Percentiles rank a stretch among this genome's conserved stretches.
Evolutionary conservation across 2,113 vertebrate genomes (phyloP).

Genomic region (Lucifuga dentata): DNA sequence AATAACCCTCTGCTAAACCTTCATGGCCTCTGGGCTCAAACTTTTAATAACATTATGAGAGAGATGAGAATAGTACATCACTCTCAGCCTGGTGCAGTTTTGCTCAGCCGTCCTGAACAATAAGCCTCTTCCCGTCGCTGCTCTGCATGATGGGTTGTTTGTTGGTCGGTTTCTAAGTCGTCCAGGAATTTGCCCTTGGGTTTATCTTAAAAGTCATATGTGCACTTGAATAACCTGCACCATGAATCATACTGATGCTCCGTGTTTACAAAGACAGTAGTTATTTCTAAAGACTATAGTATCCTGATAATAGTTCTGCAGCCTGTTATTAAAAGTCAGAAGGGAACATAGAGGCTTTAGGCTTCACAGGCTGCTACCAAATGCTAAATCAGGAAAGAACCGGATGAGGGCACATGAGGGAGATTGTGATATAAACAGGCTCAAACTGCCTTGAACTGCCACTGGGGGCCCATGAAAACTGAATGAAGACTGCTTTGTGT

Average conservation of each 20-base stretch:
- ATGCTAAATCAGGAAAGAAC: conserved; percentile 63
- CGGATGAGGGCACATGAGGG: conserved; percentile 49
- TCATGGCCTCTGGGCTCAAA: conserved; percentile 71
- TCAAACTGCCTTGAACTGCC: conserved; percentile 72
- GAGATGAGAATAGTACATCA: conserved; percentile 79
- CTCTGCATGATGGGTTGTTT: conserved; percentile 63
- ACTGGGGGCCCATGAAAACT: conserved; percentile 77
- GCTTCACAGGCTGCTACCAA: conserved; percentile 54
- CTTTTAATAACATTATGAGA: conserved; percentile 82
- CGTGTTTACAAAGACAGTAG: conserved; percentile 49
- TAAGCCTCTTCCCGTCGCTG: conserved; percentile 43
- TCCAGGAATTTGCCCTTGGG: conserved; percentile 75
- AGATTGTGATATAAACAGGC: conserved; percentile 67
- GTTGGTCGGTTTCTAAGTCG: conserved; percentile 61
- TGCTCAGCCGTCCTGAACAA: conserved; percentile 42
- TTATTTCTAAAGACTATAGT: conserved; percentile 40
- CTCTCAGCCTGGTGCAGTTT: conserved; percentile 45
- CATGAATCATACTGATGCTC: conserved; percentile 40
- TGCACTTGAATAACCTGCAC: conserved; percentile 53
- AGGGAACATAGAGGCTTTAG: conserved; percentile 46
- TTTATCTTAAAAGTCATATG: conserved; percentile 72
- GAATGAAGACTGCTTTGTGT: conserved; percentile 74
- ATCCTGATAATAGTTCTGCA: conserved; percentile 37
- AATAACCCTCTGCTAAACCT: conserved; percentile 82
- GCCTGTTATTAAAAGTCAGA: conserved; percentile 56